Percentiles rank a stretch among this genome's conserved stretches.
phyloP scores from a whole-genome alignment of 2,113 vertebrate genomes.

The Lophotis ruficrista region DNA sequence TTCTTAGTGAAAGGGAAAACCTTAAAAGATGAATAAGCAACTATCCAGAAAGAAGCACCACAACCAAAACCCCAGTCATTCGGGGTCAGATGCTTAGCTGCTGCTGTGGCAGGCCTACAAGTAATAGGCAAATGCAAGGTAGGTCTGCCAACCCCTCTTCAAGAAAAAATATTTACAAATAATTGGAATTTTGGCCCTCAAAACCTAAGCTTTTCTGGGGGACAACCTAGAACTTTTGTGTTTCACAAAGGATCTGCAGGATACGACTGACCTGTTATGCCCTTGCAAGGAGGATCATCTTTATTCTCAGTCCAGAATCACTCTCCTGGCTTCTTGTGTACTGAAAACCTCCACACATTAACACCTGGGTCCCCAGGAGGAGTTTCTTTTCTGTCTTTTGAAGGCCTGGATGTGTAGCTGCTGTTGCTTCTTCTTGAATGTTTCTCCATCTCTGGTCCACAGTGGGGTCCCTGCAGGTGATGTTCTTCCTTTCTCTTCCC shows the following conservation, averaged over 20 bases:
- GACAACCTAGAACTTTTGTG: not conserved
- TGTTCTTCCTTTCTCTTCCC: not conserved
- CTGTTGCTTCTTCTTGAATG: not conserved
- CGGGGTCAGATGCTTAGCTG: not conserved
- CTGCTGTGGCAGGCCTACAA: not conserved
- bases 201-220: not conserved
- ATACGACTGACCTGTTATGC: not conserved
- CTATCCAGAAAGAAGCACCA: not conserved
- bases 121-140: not conserved
- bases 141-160: not conserved
- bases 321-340: not conserved
- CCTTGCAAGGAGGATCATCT: not conserved
- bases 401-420: not conserved
- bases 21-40: not conserved
- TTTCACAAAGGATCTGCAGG: not conserved
- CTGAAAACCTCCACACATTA: not conserved
- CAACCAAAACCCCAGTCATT: not conserved
- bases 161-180: not conserved
- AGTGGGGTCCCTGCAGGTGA: rapidly evolving
- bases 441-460: not conserved
- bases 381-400: not conserved
- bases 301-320: not conserved
- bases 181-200: not conserved
- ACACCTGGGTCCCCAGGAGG: not conserved
- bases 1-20: not conserved